Conservation (phyloP, 2,113 vertebrate species). For the Mustelus asterias region DNA sequence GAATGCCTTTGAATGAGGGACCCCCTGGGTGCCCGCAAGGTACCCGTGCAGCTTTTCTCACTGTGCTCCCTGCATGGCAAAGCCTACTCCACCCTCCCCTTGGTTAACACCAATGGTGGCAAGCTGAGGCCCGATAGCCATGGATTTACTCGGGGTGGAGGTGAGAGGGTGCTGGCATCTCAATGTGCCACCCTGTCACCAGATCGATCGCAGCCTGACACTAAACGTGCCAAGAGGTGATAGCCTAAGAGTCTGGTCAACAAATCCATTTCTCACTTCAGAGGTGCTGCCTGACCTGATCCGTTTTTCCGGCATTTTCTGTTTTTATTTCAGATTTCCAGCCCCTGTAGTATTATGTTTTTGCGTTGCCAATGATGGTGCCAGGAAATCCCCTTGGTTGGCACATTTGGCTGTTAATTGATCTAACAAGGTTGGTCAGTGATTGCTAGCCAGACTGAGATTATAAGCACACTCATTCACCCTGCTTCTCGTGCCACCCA, state of each 20-base stretch:
- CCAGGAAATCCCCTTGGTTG: not conserved
- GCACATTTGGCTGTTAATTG: not conserved
- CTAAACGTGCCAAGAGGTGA: not conserved
- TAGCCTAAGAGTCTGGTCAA: too few species aligned
- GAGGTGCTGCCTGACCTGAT: not conserved
- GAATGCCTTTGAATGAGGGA: too few species aligned
- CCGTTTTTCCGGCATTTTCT: not conserved
- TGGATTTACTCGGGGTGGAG: not conserved
- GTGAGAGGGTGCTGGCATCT: not conserved
- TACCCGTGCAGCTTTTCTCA: too few species aligned
- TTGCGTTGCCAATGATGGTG: not conserved
- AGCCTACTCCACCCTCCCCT: too few species aligned
- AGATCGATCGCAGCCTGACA: too few species aligned
- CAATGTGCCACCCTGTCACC: too few species aligned
- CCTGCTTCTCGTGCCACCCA: not conserved
- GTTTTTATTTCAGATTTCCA: not conserved
- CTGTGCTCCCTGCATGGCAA: too few species aligned
- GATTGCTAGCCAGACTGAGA: not conserved
- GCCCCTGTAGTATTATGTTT: not conserved
- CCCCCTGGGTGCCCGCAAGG: too few species aligned
- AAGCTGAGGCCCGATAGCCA: not conserved
- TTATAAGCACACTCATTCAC: not conserved
- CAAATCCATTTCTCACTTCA: not conserved
- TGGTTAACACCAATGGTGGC: not conserved
- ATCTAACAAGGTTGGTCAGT: not conserved